A percentile compares a stretch with the other conserved stretches of the same genome.
These are phyloP conservation scores for Garrulus glandarius DNA, from an alignment of 2,797 vertebrate genomes.

Conservation along the genomic window DNA sequence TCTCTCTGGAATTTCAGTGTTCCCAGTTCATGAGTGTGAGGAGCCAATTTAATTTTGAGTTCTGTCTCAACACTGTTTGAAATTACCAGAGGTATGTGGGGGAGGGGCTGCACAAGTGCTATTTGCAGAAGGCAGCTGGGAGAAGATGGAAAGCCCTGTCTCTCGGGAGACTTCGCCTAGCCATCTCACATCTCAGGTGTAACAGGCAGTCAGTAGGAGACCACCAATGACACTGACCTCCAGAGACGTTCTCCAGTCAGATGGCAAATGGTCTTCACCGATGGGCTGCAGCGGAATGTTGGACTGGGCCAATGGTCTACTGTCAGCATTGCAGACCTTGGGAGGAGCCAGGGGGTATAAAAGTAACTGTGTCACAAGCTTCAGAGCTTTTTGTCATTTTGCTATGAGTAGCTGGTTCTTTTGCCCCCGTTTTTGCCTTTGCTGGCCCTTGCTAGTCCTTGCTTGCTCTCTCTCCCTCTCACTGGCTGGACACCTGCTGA, in stretches of 20 bases:
- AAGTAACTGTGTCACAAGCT: neutral
- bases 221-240: neutral
- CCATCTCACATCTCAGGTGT: neutral
- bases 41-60: neutral
- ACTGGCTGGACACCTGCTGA: neutral
- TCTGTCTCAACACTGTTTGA: neutral
- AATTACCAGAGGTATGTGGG: neutral
- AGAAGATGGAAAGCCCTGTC: neutral
- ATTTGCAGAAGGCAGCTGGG: neutral
- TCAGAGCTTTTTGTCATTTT: neutral
- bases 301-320: neutral
- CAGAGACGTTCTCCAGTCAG: neutral
- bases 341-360: neutral
- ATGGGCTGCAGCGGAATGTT: neutral
- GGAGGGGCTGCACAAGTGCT: neutral
- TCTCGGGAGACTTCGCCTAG: neutral
- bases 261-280: neutral
- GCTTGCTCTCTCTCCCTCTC: rapidly evolving
- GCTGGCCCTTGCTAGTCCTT: neutral
- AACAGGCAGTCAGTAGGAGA: neutral
- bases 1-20: neutral
- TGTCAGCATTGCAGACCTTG: neutral
- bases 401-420: neutral
- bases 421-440: rapidly evolving
- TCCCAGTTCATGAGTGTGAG: neutral